Evolutionary conservation across 64 coral and sea anemone genomes (phyloP).

Genomic region (Trachythela sp.): DNA sequence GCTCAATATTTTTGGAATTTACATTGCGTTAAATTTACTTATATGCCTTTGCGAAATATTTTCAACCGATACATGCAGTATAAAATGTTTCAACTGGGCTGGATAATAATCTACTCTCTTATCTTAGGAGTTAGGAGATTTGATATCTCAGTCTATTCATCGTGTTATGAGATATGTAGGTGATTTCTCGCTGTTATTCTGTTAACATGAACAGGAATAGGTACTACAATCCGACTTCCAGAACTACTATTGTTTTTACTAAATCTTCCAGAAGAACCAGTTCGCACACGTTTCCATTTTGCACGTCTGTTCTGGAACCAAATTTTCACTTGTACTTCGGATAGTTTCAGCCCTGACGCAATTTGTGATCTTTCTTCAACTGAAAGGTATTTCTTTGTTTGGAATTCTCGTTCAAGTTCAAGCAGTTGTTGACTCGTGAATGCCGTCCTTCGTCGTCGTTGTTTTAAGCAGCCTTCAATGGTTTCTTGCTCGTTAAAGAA

Average conservation of each 20-base stretch:
- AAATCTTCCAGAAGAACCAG: background rate
- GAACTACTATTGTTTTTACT: constrained; percentile 36
- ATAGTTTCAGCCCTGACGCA: constrained; percentile 64
- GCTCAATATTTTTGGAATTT: no score
- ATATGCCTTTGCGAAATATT: no score
- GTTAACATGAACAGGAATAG: constrained; percentile 93
- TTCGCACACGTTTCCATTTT: constrained; percentile 86
- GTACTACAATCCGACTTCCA: constrained; percentile 72
- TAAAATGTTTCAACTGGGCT: no score
- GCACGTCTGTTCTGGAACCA: constrained; percentile 86
- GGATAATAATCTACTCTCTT: no score
- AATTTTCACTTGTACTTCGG: constrained; percentile 86
- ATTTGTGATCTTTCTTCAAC: constrained; percentile 81
- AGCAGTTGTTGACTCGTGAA: constrained; percentile 96
- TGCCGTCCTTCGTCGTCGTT: constrained; percentile 69
- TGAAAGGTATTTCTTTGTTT: constrained; percentile 77
- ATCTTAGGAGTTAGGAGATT: no score
- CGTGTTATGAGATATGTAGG: constrained; percentile 35
- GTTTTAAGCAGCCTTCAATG: constrained; percentile 9
- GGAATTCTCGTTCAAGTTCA: constrained; percentile 88
- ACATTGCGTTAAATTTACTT: no score
- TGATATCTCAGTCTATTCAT: no score
- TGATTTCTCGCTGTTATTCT: constrained; percentile 70
- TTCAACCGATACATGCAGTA: no score
- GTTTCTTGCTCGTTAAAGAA: background rate